phyloP scores from a whole-genome alignment of 1,140 invertebrate species.

The Diprion similis region DNA sequence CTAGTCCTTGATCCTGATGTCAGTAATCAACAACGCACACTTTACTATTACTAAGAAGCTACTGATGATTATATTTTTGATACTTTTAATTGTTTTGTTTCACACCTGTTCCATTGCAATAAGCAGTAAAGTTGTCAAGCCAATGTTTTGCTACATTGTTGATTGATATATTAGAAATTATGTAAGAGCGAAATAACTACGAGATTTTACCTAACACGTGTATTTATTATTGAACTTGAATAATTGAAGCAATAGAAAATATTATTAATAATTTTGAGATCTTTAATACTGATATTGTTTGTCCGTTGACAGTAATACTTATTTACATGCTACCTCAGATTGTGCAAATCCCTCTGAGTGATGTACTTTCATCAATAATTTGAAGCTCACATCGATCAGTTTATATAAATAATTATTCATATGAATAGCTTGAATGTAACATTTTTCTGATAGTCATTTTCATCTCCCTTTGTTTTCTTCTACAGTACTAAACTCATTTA shows the following conservation, averaged over 20 bases:
- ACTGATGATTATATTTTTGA: too few species aligned
- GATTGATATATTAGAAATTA: not conserved
- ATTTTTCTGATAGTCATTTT: not conserved
- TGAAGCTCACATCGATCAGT: slow-evolving; percentile 34
- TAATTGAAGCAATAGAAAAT: slow-evolving; percentile 9
- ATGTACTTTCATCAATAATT: slow-evolving; percentile 25
- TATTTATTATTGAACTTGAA: not conserved
- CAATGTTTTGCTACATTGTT: not conserved
- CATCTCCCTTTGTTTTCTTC: not conserved
- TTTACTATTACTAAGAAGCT: too few species aligned
- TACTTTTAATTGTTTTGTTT: not conserved
- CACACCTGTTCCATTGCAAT: not conserved
- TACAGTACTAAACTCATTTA: slow-evolving; percentile 25
- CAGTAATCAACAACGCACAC: not conserved
- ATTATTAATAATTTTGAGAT: slow-evolving; percentile 4
- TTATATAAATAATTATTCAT: slow-evolving; percentile 52
- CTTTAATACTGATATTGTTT: slow-evolving; percentile 11
- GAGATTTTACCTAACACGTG: too few species aligned
- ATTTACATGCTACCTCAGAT: slow-evolving; percentile 4
- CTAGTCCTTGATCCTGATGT: not conserved
- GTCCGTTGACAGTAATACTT: slow-evolving; percentile 9
- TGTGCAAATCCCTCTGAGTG: not conserved
- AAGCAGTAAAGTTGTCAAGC: not conserved
- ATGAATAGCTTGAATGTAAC: not conserved
- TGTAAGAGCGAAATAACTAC: too few species aligned